Base-by-base conservation (phyloP, 2,797 vertebrate genomes). In the Sorex maritimensis region DNA sequence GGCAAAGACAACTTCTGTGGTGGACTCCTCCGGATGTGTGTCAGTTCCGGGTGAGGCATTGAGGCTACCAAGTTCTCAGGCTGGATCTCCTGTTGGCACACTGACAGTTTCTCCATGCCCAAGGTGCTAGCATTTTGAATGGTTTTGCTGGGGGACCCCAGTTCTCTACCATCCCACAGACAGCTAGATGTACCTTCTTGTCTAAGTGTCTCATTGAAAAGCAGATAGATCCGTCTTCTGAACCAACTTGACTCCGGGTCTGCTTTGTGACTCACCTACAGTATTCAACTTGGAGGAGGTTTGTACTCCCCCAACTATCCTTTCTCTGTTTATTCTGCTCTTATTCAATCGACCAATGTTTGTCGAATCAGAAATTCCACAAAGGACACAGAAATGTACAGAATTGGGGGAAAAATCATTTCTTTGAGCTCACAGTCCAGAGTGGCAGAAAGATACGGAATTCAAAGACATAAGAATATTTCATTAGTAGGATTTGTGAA, bases 51-150 rank as follows among this genome's bases (percentile, higher is more conserved):
- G 78, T 88, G 65, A 94, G 52, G 93, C 38, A 78, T 38, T 10
- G 23, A 91, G 65, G 23, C 83, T 95, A 87, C 94, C 95, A 95
- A 72, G 68, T 95, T 93, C 90, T 90, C 80, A 90, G 82, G 58
- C 81, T 95, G 79, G 44, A 91, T 93, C 69, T 94, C 61, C 67
- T 65, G 5, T 91, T 94, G 87, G 93, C 75, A 93, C 52, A 13
- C 21, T 58, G 73, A 75, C 86, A 91, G 46, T 74, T 94, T 92
- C 81, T 92, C 61, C 46, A 3, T 73, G 81, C 41, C 82, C 15
- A 55, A 12, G 21, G 61, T 88, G 72, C 79, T 80, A 96, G 41
- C 80, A 85, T 68, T 90, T 44, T 84, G 63, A 90, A 83, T 38
- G 52, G 69, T 89, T 92, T 78, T 94, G 30, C 72, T 63, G 41